phyloP scores from a whole-genome alignment of 2,888 invertebrate species.

The Pimpla rufipes region DNA sequence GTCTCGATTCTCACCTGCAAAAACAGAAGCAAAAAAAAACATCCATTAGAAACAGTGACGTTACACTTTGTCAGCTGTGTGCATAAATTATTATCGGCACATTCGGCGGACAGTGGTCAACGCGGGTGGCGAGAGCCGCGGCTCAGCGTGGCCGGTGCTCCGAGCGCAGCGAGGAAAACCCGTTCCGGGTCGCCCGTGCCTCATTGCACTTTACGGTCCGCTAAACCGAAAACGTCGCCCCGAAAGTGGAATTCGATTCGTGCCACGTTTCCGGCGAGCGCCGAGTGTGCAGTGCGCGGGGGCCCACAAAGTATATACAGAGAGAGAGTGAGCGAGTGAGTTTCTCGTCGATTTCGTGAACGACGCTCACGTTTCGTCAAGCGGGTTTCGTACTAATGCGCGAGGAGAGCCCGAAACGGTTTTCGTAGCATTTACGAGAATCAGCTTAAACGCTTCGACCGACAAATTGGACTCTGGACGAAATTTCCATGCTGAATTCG shows the following conservation, averaged over 20 bases:
- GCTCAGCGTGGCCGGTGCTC: conserved; percentile 1
- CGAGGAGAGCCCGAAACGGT: conserved; percentile 1
- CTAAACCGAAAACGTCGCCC: conserved; percentile 78
- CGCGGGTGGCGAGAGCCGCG: conserved; percentile 41
- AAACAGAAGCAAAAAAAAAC: conserved; percentile 45
- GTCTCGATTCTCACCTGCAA: conserved; percentile 58
- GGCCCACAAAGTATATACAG: conserved; percentile 18
- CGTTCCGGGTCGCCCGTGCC: conserved; percentile 72
- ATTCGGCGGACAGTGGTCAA: conserved; percentile 39
- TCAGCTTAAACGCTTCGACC: conserved; percentile 28
- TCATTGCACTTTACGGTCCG: conserved; percentile 81
- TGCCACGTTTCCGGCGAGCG: conserved; percentile 77
- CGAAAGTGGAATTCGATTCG: conserved; percentile 83
- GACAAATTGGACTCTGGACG: conserved; percentile 9
- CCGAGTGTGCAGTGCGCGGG: conserved; percentile 50
- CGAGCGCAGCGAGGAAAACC: conserved; percentile 57
- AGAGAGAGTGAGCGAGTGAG: not conserved
- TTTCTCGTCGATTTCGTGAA: conserved; percentile 13
- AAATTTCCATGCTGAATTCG: conserved; percentile 28
- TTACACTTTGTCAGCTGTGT: not conserved
- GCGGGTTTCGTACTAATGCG: conserved; percentile 49
- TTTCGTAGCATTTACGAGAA: conserved; percentile 48
- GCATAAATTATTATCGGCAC: conserved; percentile 9
- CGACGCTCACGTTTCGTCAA: conserved; percentile 37
- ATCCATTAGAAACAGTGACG: conserved; percentile 29